Percentiles rank a stretch among this genome's conserved stretches.
These are phyloP conservation scores for Halichoeres trimaculatus DNA, from an alignment of 2,113 vertebrate species.

Conservation along the genomic window DNA sequence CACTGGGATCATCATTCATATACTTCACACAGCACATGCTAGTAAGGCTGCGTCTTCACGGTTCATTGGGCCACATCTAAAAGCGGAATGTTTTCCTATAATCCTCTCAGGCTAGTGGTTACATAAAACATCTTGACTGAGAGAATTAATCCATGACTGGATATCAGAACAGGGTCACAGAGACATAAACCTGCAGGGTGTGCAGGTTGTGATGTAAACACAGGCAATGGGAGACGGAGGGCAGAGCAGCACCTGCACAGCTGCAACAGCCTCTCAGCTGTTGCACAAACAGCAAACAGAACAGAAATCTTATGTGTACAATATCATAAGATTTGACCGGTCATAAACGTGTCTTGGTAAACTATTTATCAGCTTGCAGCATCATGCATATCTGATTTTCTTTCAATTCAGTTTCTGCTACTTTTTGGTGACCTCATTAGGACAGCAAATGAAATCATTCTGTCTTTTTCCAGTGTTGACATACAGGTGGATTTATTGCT, in stretches of 20 bases:
- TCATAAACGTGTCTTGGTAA: slow-evolving; percentile 6
- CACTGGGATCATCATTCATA: slow-evolving; percentile 34
- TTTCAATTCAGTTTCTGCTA: slow-evolving; percentile 27
- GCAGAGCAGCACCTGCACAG: slow-evolving; percentile 14
- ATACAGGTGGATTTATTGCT: slow-evolving; percentile 51
- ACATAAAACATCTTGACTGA: slow-evolving; percentile 79
- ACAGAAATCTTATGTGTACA: background rate
- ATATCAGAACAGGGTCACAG: slow-evolving; percentile 67
- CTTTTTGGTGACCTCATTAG: slow-evolving; percentile 19
- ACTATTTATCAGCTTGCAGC: slow-evolving; percentile 28
- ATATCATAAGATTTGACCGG: slow-evolving; percentile 8
- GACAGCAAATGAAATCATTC: slow-evolving; percentile 28
- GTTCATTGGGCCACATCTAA: slow-evolving; percentile 55
- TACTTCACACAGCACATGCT: slow-evolving; percentile 25
- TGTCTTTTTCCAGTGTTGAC: slow-evolving; percentile 41
- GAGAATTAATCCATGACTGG: slow-evolving; percentile 78
- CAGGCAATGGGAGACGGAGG: slow-evolving; percentile 22
- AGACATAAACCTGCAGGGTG: slow-evolving; percentile 60
- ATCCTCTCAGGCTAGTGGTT: slow-evolving; percentile 69
- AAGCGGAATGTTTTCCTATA: slow-evolving; percentile 64
- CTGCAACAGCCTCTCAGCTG: slow-evolving; percentile 13
- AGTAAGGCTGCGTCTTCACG: slow-evolving; percentile 43
- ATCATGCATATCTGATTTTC: background rate
- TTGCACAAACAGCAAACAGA: slow-evolving; percentile 8
- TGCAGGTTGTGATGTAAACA: slow-evolving; percentile 43